A percentile compares a stretch with the other conserved stretches of the same genome.
Conservation (phyloP, 2,797 vertebrate genomes). For the Poecilia picta region DNA sequence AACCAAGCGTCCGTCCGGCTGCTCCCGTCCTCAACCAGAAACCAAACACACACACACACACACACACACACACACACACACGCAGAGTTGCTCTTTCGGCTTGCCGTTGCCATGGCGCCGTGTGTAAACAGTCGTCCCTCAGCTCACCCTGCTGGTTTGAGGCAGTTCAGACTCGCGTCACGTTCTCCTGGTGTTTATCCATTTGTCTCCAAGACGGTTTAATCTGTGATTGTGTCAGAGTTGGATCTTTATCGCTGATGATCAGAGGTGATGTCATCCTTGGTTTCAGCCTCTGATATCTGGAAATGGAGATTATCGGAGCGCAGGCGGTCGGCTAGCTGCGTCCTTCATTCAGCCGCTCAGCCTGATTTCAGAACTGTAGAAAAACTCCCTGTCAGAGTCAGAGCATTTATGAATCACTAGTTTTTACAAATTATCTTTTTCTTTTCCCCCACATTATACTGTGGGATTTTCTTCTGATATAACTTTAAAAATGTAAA, state of each 20-base stretch:
- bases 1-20: background rate
- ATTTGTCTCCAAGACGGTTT: background rate
- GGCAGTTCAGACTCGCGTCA: background rate
- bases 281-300: background rate
- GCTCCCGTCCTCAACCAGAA: background rate
- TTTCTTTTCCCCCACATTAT: background rate
- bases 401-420: background rate
- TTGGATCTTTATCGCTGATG: background rate
- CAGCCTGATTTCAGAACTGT: background rate
- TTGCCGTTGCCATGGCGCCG: constrained; percentile 32
- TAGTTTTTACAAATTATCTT: background rate
- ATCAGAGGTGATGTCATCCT: background rate
- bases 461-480: background rate
- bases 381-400: background rate
- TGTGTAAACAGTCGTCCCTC: constrained; percentile 5
- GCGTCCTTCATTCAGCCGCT: background rate
- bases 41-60: background rate
- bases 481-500: too few species aligned
- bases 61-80: too few species aligned
- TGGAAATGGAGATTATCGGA: too few species aligned
- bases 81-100: background rate
- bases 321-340: too few species aligned
- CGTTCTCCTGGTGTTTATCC: background rate
- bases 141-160: background rate
- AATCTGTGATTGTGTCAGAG: background rate